Evolutionary conservation across 2,113 vertebrate species (phyloP).

Genomic region (Actenoides hombroni): DNA sequence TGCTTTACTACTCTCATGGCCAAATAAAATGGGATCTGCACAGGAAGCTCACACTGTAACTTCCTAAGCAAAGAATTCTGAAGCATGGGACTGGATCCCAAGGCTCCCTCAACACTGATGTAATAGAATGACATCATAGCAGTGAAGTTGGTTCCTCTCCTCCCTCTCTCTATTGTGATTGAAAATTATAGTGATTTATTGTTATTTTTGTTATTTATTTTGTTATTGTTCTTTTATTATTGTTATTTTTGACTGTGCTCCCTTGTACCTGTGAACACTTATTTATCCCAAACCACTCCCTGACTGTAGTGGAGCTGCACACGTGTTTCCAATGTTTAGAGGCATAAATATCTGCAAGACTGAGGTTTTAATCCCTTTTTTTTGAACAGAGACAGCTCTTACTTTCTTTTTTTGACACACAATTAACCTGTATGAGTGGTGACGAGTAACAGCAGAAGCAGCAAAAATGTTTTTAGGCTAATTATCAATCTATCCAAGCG

Average conservation of each 20-base stretch:
- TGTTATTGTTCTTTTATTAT: too few species aligned
- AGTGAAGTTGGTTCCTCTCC: not conserved
- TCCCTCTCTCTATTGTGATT: not conserved
- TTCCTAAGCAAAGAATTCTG: not conserved
- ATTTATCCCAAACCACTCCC: not conserved
- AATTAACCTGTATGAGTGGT: not conserved
- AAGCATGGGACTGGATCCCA: not conserved
- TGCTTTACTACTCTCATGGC: not conserved
- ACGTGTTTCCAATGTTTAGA: not conserved
- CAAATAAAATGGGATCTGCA: not conserved
- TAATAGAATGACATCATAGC: not conserved
- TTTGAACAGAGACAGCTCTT: not conserved
- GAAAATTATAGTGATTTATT: not conserved
- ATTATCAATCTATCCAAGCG: not conserved
- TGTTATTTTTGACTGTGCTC: not conserved
- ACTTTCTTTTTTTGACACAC: not conserved
- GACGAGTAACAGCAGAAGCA: not conserved
- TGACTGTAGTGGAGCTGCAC: not conserved
- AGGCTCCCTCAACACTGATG: not conserved
- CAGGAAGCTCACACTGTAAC: not conserved
- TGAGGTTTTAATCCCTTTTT: not conserved
- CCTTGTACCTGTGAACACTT: not conserved
- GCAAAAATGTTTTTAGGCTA: not conserved
- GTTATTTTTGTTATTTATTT: not conserved
- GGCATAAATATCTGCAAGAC: not conserved